phyloP scores from a whole-genome alignment of 2,888 invertebrate species.

The Zhuqinia jingwanae region DNA sequence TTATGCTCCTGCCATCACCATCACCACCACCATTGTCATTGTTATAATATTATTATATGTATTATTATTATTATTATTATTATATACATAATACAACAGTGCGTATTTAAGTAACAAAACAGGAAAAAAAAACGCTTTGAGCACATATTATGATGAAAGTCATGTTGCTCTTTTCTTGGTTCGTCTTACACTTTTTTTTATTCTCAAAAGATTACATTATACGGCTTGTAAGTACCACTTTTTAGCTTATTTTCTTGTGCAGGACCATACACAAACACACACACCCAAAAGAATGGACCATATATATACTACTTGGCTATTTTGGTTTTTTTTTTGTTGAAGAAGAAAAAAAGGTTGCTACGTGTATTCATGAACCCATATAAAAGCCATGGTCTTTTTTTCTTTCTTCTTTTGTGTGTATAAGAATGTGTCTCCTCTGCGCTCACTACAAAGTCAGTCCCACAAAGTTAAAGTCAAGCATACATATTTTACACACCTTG shows the following conservation, averaged over 20 bases:
- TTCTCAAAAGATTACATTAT: constrained; percentile 46
- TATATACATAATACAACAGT: constrained; percentile 11
- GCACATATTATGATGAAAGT: constrained; percentile 36
- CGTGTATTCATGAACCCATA: not conserved
- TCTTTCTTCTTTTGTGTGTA: too few species aligned
- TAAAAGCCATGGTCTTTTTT: too few species aligned
- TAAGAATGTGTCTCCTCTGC: too few species aligned
- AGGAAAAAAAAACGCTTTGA: constrained; percentile 35
- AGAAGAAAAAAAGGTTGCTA: not conserved
- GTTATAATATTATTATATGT: constrained; percentile 26
- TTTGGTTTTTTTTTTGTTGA: constrained; percentile 3
- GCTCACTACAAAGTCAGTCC: too few species aligned
- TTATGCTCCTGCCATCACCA: not conserved
- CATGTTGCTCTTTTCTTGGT: constrained; percentile 1
- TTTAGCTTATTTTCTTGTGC: constrained; percentile 24
- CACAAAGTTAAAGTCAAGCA: constrained; percentile 34
- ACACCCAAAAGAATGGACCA: not conserved
- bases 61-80: too few species aligned
- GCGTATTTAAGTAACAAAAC: constrained; percentile 30
- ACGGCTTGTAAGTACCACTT: constrained; percentile 27
- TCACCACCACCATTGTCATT: not conserved
- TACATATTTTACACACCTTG: constrained; percentile 34
- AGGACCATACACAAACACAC: not conserved
- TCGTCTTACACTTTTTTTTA: constrained; percentile 31
- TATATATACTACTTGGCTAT: too few species aligned